These are phyloP conservation scores for Hemistola chrysoprasaria DNA, from an alignment of 2,888 invertebrate species.

Conservation along the genomic window DNA sequence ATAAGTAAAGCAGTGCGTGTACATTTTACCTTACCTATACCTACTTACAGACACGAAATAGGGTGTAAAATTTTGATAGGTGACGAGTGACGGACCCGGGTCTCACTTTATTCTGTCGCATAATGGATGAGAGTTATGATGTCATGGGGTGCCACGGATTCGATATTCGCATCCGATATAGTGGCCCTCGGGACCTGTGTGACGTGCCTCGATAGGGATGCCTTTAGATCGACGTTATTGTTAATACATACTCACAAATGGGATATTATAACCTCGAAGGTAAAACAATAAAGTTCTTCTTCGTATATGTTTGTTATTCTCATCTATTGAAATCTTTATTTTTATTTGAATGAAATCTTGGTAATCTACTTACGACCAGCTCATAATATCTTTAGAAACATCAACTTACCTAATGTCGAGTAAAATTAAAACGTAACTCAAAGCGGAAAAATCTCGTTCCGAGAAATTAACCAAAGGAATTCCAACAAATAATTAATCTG, in stretches of 20 bases:
- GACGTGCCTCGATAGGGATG: constrained; percentile 66
- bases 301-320: constrained; percentile 11
- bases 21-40: too few relatives aligned
- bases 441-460: constrained; percentile 79
- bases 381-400: constrained; percentile 17
- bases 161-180: constrained; percentile 75
- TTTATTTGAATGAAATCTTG: too few relatives aligned
- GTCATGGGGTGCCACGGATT: constrained; percentile 74
- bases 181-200: constrained; percentile 63
- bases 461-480: constrained; percentile 79
- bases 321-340: too few relatives aligned
- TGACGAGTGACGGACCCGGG: constrained; percentile 57
- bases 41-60: too few relatives aligned
- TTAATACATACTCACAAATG: constrained; percentile 55
- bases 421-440: constrained; percentile 79
- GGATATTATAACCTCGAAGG: constrained; percentile 39
- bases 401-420: constrained; percentile 55
- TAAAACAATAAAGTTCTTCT: constrained; percentile 42
- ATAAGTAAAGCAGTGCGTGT: constrained; percentile 28
- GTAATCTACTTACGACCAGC: neutral
- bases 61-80: constrained; percentile 32
- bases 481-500: constrained; percentile 82
- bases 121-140: constrained; percentile 72
- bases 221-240: constrained; percentile 56
- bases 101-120: constrained; percentile 56